Conservation (phyloP, 2,113 vertebrate species). For the Micromys minutus region DNA sequence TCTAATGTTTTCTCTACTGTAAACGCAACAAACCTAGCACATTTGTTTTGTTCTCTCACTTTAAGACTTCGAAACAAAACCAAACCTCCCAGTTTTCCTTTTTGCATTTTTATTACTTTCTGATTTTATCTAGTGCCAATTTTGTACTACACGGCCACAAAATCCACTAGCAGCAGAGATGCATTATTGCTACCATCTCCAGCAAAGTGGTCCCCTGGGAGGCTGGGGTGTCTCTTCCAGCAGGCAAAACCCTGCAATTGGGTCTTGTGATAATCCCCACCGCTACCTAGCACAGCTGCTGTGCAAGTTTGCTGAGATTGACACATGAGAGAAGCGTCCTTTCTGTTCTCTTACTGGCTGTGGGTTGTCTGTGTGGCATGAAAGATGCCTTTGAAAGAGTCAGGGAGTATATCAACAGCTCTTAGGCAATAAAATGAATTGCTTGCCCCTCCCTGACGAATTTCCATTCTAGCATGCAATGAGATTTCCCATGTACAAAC, state of each 20-base stretch:
- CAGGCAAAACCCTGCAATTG: conserved; percentile 67
- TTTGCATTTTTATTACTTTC: conserved; percentile 71
- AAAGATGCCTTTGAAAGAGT: conserved; percentile 73
- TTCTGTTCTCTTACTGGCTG: conserved; percentile 49
- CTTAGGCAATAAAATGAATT: conserved; percentile 62
- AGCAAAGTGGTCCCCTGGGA: conserved; percentile 75
- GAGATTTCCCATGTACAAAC: conserved; percentile 57
- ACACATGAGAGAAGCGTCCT: conserved; percentile 58
- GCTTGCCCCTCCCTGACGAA: background rate
- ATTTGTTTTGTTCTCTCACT: conserved; percentile 61
- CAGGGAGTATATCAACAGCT: conserved; percentile 57
- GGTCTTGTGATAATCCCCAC: conserved; percentile 68
- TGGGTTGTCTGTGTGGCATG: conserved; percentile 58
- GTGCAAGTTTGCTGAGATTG: conserved; percentile 69
- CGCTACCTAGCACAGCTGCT: conserved; percentile 67
- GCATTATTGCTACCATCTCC: conserved; percentile 66
- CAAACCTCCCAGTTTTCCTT: conserved; percentile 32
- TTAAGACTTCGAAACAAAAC: conserved; percentile 13
- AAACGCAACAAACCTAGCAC: conserved; percentile 44
- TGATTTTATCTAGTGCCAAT: conserved; percentile 78
- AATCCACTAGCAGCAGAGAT: conserved; percentile 63
- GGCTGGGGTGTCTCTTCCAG: conserved; percentile 66
- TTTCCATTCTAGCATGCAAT: conserved; percentile 58
- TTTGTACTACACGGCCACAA: conserved; percentile 34
- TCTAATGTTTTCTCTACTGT: conserved; percentile 42